Evolutionary conservation across 2,797 vertebrate species (phyloP).

Genomic region (Pagetopsis macropterus): DNA sequence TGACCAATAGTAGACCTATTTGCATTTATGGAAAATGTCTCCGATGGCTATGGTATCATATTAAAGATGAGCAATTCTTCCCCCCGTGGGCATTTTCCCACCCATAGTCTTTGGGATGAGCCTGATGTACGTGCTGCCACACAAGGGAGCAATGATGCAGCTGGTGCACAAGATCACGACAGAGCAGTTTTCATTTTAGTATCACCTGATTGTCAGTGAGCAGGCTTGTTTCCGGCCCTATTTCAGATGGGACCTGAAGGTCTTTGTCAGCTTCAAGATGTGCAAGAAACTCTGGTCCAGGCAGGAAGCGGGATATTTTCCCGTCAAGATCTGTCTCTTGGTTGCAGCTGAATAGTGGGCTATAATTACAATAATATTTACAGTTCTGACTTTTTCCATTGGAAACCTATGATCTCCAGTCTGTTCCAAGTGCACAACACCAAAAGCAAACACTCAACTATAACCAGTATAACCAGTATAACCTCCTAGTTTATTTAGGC

Average conservation of each 20-base stretch:
- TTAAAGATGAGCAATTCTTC: neutral
- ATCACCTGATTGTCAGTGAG: neutral
- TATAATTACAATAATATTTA: too few relatives aligned
- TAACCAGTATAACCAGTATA: too few relatives aligned
- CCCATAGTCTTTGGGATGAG: neutral
- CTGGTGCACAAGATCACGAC: neutral
- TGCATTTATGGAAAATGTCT: neutral
- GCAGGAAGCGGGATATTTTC: neutral
- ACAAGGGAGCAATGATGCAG: neutral
- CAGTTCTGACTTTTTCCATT: too few relatives aligned
- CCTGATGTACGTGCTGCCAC: neutral
- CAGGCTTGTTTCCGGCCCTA: constrained; percentile 2
- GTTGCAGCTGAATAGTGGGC: neutral
- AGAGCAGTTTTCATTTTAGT: too few relatives aligned
- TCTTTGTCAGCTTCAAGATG: neutral
- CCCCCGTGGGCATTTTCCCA: neutral
- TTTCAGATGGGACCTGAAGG: neutral
- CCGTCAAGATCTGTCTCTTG: neutral
- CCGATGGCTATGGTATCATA: neutral
- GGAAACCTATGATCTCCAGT: too few relatives aligned
- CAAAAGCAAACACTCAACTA: too few relatives aligned
- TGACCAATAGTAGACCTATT: neutral
- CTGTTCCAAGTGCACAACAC: too few relatives aligned
- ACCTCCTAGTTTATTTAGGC: too few relatives aligned
- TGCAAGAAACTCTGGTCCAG: neutral